Evolutionary conservation across 2,797 vertebrate genomes (phyloP).

Genomic region (Holocentrus rufus): DNA sequence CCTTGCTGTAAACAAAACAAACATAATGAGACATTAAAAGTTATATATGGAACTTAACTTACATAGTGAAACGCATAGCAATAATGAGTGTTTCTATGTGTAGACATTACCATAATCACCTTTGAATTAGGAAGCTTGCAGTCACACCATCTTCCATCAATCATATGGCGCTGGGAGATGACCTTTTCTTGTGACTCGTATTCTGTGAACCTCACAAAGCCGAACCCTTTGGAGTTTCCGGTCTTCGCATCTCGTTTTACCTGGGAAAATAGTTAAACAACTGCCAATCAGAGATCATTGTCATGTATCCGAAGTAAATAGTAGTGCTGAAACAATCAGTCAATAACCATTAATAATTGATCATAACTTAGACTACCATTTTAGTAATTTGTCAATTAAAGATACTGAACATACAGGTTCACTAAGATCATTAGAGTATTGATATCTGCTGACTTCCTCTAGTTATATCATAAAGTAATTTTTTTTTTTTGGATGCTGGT

Average conservation of each 20-base stretch:
- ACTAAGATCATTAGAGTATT: no score
- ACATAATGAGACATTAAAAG: background rate
- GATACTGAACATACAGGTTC: no score
- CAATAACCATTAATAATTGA: no score
- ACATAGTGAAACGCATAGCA: background rate
- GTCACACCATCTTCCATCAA: conserved; percentile 98
- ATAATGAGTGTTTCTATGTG: conserved; percentile 34
- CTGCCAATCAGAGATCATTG: background rate
- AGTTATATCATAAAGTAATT: no score
- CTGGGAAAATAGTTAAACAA: conserved; percentile 69
- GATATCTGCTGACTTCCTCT: no score
- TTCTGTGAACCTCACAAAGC: conserved; percentile 97
- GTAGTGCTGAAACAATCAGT: background rate
- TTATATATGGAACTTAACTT: background rate
- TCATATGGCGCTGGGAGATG: conserved; percentile 97
- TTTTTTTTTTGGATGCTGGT: no score
- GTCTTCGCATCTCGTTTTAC: conserved; percentile 98
- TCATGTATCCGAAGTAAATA: background rate
- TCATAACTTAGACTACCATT: no score
- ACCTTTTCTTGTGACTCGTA: conserved; percentile 98
- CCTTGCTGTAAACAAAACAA: conserved; percentile 81
- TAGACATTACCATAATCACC: conserved; percentile 75
- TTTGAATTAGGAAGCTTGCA: conserved; percentile 98
- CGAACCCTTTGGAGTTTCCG: conserved; percentile 97
- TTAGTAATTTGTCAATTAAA: no score